Conservation (phyloP, 2,113 vertebrate species). For the Anoura caudifer region DNA sequence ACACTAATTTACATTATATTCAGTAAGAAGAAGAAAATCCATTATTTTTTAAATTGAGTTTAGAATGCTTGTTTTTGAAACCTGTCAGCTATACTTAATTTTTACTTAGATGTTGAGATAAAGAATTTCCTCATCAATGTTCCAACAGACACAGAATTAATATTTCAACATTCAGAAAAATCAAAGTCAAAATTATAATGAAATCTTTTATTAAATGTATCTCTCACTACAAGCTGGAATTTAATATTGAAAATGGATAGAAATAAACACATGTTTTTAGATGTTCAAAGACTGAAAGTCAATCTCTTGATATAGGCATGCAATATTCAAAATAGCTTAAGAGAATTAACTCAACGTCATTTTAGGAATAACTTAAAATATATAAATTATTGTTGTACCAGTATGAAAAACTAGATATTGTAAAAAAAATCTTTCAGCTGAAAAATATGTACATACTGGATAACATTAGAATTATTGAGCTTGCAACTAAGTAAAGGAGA, state of each 20-base stretch:
- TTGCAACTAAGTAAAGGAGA: background rate
- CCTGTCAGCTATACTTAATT: conserved; percentile 12
- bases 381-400: background rate
- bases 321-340: background rate
- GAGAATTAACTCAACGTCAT: background rate
- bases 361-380: conserved; percentile 1
- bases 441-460: background rate
- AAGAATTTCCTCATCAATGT: background rate
- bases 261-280: background rate
- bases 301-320: background rate
- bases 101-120: conserved; percentile 24
- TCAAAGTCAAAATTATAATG: conserved; percentile 24
- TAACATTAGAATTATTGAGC: background rate
- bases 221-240: background rate
- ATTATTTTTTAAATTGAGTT: background rate
- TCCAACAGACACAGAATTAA: conserved; percentile 5
- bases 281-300: background rate
- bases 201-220: background rate
- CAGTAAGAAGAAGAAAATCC: conserved; percentile 23
- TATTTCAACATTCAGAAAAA: conserved; percentile 38
- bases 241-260: background rate
- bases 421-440: background rate
- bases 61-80: conserved; percentile 14
- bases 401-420: background rate
- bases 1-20: conserved; percentile 28